Base-by-base conservation (phyloP, 2,888 invertebrate species). In the Mesodorylaimus sp. region DNA sequence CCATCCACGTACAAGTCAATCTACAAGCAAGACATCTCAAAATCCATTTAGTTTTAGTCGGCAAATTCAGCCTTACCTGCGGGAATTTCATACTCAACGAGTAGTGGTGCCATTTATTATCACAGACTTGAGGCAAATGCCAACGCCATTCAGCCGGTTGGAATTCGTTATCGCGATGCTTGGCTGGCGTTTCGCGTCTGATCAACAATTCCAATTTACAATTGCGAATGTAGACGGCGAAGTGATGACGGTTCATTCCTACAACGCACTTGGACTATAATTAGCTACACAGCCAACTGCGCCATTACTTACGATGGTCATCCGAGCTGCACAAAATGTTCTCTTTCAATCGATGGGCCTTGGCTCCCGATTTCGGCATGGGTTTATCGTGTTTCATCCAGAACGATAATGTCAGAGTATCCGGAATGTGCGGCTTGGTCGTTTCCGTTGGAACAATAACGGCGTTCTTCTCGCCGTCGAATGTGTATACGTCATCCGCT, bases 231-330 rank as follows among this genome's bases (percentile, higher is more conserved):
- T 93, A 95, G 59, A 93, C 72, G 1, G 93, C 87, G 74, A 91
- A 93, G 73, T 97, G 97, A 71, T 97, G 95, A 2, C 97, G 81
- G 73, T 93, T 95, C 89, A 93, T 91, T 73, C 87, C 88, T 88
- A 73, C 1, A 61, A 52, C 39, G n/a, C n/a, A n/a, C n/a, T n/a
- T n/a, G n/a, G n/a, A n/a, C n/a, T n/a, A n/a, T n/a, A n/a, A n/a
- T n/a, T n/a, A n/a, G n/a, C n/a, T n/a, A n/a, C n/a, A n/a, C n/a
- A n/a, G n/a, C n/a, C n/a, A n/a, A n/a, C n/a, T n/a, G n/a, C n/a
- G n/a, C n/a, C n/a, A n/a, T n/a, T 36, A 75, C 81, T 77, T 62
- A 88, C 89, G 88, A 67, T 91, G 89, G 66, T 93, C 89, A 70
- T 97, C 97, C 26, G 93, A 88, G 61, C 85, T 83, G 68, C 97